Conservation (phyloP, 1,140 invertebrate genomes). For the Oryctes rhinoceros region DNA sequence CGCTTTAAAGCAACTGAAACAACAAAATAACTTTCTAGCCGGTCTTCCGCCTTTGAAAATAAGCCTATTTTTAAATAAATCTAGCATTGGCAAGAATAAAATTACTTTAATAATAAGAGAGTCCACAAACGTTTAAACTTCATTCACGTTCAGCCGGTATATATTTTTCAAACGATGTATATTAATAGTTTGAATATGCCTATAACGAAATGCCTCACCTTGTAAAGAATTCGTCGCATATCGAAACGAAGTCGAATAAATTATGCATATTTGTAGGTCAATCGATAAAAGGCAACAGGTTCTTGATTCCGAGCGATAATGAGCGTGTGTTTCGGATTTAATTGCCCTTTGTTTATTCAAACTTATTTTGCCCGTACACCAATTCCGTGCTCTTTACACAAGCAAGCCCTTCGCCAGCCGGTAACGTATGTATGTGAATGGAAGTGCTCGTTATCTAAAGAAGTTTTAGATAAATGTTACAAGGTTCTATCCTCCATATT, state of each 20-base stretch:
- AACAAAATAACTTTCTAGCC: constrained; percentile 25
- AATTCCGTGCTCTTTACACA: not conserved
- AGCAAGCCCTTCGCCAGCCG: not conserved
- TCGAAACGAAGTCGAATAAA: not conserved
- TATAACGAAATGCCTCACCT: not conserved
- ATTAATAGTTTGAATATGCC: not conserved
- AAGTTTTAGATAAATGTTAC: constrained; percentile 33
- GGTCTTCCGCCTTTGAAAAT: constrained; percentile 2
- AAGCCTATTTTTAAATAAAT: constrained; percentile 35
- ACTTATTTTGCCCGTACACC: not conserved
- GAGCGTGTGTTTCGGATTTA: constrained; percentile 3
- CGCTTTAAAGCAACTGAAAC: constrained; percentile 3
- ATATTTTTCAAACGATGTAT: not conserved
- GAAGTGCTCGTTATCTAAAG: not conserved
- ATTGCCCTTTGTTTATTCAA: constrained; percentile 25
- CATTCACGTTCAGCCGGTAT: not conserved
- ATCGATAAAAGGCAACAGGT: constrained; percentile 22
- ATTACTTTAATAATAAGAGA: constrained; percentile 20
- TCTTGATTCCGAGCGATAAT: constrained; percentile 13
- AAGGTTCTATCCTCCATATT: constrained; percentile 18
- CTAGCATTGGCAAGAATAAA: constrained; percentile 7
- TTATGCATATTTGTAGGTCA: constrained; percentile 17
- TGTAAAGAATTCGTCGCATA: constrained; percentile 11
- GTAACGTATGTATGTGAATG: not conserved
- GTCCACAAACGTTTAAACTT: not conserved